Percentiles rank a stretch among this genome's conserved stretches.
Conservation (phyloP, 2,797 vertebrate genomes). For the Taeniopygia guttata region DNA sequence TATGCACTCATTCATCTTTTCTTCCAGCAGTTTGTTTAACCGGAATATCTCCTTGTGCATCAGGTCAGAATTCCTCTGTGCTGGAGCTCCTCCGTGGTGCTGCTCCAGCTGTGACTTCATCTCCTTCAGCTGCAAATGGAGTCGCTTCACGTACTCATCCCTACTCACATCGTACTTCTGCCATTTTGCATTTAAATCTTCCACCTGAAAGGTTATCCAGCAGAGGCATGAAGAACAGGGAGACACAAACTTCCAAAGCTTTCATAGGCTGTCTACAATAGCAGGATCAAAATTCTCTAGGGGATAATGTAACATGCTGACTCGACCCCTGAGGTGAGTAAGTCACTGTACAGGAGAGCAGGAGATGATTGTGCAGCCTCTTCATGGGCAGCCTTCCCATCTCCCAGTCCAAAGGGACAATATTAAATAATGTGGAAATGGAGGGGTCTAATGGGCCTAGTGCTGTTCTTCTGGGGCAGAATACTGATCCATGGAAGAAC, state of each 20-base stretch:
- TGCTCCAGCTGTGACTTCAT: conserved; percentile 58
- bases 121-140: conserved; percentile 82
- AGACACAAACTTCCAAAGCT: neutral
- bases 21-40: conserved; percentile 86
- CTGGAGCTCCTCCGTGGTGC: neutral
- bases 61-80: conserved; percentile 54
- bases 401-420: neutral
- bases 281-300: neutral
- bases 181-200: conserved; percentile 91
- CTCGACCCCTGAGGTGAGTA: neutral
- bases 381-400: neutral
- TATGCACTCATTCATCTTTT: conserved; percentile 78
- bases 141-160: conserved; percentile 86
- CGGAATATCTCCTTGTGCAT: conserved; percentile 87
- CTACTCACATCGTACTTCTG: conserved; percentile 91
- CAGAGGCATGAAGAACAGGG: neutral
- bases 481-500: neutral
- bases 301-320: neutral
- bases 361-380: neutral
- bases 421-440: neutral
- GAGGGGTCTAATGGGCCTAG: neutral
- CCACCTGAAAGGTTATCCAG: conserved; percentile 77
- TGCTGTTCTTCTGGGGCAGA: neutral
- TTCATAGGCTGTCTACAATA: neutral
- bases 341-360: neutral